Evolutionary conservation across 2,797 vertebrate genomes (phyloP).

Genomic region (Hozukius guyotensis): DNA sequence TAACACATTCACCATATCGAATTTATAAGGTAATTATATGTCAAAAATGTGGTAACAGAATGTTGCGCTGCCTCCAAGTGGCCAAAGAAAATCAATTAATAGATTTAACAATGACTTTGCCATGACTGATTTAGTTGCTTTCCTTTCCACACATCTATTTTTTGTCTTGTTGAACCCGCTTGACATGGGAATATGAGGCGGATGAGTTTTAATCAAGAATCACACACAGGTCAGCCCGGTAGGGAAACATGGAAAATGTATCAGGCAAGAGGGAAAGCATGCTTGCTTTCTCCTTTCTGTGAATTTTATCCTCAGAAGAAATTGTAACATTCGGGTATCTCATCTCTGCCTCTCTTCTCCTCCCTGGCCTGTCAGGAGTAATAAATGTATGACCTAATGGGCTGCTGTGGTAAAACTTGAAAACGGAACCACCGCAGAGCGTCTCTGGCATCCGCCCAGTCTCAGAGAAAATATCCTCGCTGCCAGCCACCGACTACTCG

Average conservation of each 20-base stretch:
- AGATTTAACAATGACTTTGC: not conserved
- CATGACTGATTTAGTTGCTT: not conserved
- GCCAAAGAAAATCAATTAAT: not conserved
- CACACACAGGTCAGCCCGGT: not conserved
- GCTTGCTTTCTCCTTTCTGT: constrained; percentile 2
- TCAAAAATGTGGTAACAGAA: not conserved
- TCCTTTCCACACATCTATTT: not conserved
- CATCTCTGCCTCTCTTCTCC: constrained; percentile 18
- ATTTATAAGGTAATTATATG: not conserved
- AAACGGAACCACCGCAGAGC: constrained; percentile 41
- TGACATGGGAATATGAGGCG: not conserved
- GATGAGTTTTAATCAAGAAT: not conserved
- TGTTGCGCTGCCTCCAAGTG: not conserved
- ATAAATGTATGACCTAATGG: constrained; percentile 61
- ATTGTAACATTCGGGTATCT: constrained; percentile 14
- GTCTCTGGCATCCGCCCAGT: constrained; percentile 52
- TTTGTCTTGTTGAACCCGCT: not conserved
- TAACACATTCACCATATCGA: not conserved
- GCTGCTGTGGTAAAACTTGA: constrained; percentile 48
- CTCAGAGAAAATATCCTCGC: constrained; percentile 51
- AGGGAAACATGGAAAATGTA: constrained; percentile 1
- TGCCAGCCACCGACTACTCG: constrained; percentile 48
- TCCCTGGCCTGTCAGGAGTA: constrained; percentile 40
- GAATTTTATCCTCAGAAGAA: constrained; percentile 4
- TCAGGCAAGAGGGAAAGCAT: not conserved